A percentile compares a stretch with the other conserved stretches of the same genome.
Conservation (phyloP, 2,113 vertebrate genomes). For the Malurus alboscapulatus region DNA sequence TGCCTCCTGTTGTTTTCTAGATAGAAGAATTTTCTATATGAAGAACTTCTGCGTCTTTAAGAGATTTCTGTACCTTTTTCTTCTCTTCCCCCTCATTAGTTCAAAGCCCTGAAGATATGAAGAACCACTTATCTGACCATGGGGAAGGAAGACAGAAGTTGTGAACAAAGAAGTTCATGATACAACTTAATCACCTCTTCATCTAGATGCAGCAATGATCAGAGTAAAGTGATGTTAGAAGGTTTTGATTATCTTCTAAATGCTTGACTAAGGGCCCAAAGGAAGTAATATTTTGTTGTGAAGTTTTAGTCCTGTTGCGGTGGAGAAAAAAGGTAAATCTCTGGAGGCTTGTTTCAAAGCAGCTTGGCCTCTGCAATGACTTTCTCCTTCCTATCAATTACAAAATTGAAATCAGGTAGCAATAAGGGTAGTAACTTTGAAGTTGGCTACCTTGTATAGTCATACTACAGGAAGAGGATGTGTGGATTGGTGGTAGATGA, state of each 20-base stretch:
- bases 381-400: background rate
- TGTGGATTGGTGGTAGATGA: background rate
- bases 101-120: constrained; percentile 37
- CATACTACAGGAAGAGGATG: rapidly evolving
- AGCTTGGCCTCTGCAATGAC: background rate
- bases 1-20: background rate
- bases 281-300: background rate
- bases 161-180: constrained; percentile 18
- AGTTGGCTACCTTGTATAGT: background rate
- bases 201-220: background rate
- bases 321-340: background rate
- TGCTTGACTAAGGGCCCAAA: background rate
- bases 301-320: background rate
- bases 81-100: constrained; percentile 10
- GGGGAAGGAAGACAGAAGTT: background rate
- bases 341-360: background rate
- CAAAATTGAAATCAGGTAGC: background rate
- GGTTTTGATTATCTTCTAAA: background rate
- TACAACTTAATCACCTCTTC: background rate
- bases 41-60: background rate
- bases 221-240: background rate
- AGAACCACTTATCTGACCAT: constrained; percentile 34
- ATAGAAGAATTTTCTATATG: background rate
- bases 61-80: background rate
- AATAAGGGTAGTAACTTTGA: background rate